These are phyloP conservation scores for Bombylius discolor DNA, from an alignment of 2,888 invertebrate species.

Conservation along the genomic window DNA sequence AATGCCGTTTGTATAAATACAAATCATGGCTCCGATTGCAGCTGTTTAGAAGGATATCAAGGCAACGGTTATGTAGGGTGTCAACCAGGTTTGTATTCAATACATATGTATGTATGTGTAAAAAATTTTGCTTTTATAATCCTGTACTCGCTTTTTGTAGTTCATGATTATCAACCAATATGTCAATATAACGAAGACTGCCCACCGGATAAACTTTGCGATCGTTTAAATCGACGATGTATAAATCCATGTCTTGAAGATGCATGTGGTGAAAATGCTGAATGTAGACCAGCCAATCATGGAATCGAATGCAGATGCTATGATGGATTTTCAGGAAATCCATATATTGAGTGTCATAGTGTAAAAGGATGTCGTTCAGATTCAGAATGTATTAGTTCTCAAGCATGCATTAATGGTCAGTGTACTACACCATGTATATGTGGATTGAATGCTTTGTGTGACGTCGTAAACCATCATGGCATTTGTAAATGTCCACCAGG, in stretches of 20 bases:
- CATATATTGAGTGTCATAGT: slow-evolving; percentile 54
- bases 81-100: slow-evolving; percentile 47
- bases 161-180: slow-evolving; percentile 42
- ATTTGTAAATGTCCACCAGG: slow-evolving; percentile 72
- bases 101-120: not conserved
- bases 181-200: slow-evolving; percentile 88
- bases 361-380: slow-evolving; percentile 60
- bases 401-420: slow-evolving; percentile 65
- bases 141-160: slow-evolving; percentile 21
- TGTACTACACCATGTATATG: slow-evolving; percentile 68
- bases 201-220: slow-evolving; percentile 72
- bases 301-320: slow-evolving; percentile 63
- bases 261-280: slow-evolving; percentile 70
- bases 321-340: slow-evolving; percentile 61
- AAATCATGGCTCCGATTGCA: slow-evolving; percentile 76
- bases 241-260: slow-evolving; percentile 69
- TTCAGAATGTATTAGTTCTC: slow-evolving; percentile 55
- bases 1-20: slow-evolving; percentile 79
- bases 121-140: not conserved
- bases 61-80: slow-evolving; percentile 78
- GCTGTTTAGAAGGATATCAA: slow-evolving; percentile 72
- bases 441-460: slow-evolving; percentile 68
- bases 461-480: slow-evolving; percentile 64
- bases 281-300: slow-evolving; percentile 63
- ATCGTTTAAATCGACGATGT: slow-evolving; percentile 69